phyloP scores from a whole-genome alignment of 2,113 vertebrate species.

The Semicossyphus pulcher region DNA sequence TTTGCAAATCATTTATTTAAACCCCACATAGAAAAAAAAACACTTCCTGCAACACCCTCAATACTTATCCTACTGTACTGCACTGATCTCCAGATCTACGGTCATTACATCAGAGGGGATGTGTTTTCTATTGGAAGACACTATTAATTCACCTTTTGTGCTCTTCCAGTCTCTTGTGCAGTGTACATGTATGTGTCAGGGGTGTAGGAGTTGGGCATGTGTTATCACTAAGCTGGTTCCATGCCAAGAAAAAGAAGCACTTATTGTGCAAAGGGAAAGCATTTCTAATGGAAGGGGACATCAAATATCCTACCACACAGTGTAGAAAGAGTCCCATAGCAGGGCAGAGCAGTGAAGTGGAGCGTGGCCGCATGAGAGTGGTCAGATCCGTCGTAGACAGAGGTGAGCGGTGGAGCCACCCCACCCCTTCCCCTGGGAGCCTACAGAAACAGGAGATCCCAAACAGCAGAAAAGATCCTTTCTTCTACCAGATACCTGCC shows the following conservation, averaged over 20 bases:
- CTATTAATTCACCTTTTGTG: slow-evolving; percentile 28
- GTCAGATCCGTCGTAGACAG: slow-evolving; percentile 75
- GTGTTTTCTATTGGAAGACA: slow-evolving; percentile 10
- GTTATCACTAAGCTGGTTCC: slow-evolving; percentile 28
- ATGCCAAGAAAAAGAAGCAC: slow-evolving; percentile 40
- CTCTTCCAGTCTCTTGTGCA: slow-evolving; percentile 12
- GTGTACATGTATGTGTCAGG: slow-evolving; percentile 38
- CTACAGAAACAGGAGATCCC: slow-evolving; percentile 78
- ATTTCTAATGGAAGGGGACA: slow-evolving; percentile 55
- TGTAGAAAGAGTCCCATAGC: slow-evolving; percentile 53
- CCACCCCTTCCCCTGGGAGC: slow-evolving; percentile 77
- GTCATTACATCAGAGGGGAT: slow-evolving; percentile 6
- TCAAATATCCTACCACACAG: slow-evolving; percentile 66
- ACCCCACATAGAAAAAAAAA: background rate
- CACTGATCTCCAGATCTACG: slow-evolving; percentile 10
- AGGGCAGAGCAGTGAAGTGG: slow-evolving; percentile 51
- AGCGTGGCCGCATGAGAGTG: slow-evolving; percentile 71
- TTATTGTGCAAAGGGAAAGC: slow-evolving; percentile 26
- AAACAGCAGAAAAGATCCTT: slow-evolving; percentile 83
- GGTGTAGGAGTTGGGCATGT: slow-evolving; percentile 4
- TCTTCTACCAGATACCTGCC: slow-evolving; percentile 84
- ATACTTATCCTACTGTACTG: background rate
- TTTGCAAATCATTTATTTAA: slow-evolving; percentile 10
- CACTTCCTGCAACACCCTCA: background rate
- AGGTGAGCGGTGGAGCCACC: slow-evolving; percentile 66